Evolutionary conservation across 1,140 invertebrate genomes (phyloP), one percentile per base, ranked within the genome.

Genomic region (Leptinotarsa undecemlineata): DNA sequence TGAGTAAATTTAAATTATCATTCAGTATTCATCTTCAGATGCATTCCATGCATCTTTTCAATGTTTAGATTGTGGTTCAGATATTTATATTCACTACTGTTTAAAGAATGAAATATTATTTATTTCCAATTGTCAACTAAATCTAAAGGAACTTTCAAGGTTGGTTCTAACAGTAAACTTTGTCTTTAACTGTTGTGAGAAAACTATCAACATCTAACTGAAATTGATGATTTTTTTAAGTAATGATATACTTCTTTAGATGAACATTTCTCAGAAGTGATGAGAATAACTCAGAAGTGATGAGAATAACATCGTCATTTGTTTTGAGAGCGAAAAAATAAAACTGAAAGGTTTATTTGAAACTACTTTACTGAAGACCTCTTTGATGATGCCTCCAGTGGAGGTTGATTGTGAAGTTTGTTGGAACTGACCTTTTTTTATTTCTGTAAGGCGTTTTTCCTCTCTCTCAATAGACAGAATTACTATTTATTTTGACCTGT

Each of bases 11-110:
- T 42, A 1, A 67, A 23, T 42, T 67, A 42, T 33, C 17, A 8
- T 67, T 23, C 64, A 67, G 64, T 67, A 67, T 67, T 67, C 26
- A 33, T 33, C 17, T 42, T 67, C 42, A 1, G 64, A 67, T 67
- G 64, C 64, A 67, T 67, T 67, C 64, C 64, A 33, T 67, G 64
- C 64, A 67, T 67, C n/a, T 57, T 57, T 57, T 57, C 4, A 57
- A 15, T 57, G 51, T 57, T 57, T 57, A 57, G 51, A 57, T 23
- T 33, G 20, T n/a, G 26, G 64, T 67, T 67, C n/a, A 67, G 23
- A 33, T 67, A 23, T n/a, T 33, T 64, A 15, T 67, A 23, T n/a
- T 33, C 20, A 15, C 15, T n/a, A n/a, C 17, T 67, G 26, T 67
- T 67, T 64, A 14, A 21, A 0, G 64, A 67, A 67, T 15, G 21